These are phyloP conservation scores for Pristiophorus japonicus DNA, from an alignment of 2,113 vertebrate species.

Conservation along the genomic window DNA sequence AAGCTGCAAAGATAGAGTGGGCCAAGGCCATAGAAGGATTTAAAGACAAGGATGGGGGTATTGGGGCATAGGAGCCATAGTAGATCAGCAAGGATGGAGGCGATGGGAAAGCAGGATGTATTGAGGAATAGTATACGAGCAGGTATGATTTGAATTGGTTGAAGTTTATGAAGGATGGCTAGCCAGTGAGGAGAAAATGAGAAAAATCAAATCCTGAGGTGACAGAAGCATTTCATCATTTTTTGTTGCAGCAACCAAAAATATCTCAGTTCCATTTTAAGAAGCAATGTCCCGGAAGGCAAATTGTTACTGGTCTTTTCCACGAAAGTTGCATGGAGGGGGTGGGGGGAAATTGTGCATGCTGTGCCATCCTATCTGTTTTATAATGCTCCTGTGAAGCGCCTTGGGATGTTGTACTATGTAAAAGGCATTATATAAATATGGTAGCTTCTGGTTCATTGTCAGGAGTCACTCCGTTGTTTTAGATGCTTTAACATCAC, in stretches of 20 bases:
- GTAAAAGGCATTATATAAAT: too few relatives aligned
- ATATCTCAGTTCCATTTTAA: background rate
- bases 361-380: background rate
- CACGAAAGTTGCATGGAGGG: background rate
- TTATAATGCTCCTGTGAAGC: too few relatives aligned
- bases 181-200: too few relatives aligned
- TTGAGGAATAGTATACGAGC: background rate
- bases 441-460: too few relatives aligned
- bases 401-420: too few relatives aligned
- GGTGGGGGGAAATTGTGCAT: background rate
- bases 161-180: background rate
- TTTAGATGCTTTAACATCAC: background rate
- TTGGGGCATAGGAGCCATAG: background rate
- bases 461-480: too few relatives aligned
- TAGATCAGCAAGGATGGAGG: background rate
- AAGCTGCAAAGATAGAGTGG: too few relatives aligned
- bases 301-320: background rate
- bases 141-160: background rate
- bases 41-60: background rate
- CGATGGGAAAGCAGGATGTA: background rate
- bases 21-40: background rate
- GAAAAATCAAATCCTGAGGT: too few relatives aligned
- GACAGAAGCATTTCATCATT: background rate
- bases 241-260: background rate
- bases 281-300: background rate